A percentile compares a stretch with the other conserved stretches of the same genome.
phyloP scores from a whole-genome alignment of 2,888 invertebrate genomes.

The Scaptodrosophila latifasciaeformis region DNA sequence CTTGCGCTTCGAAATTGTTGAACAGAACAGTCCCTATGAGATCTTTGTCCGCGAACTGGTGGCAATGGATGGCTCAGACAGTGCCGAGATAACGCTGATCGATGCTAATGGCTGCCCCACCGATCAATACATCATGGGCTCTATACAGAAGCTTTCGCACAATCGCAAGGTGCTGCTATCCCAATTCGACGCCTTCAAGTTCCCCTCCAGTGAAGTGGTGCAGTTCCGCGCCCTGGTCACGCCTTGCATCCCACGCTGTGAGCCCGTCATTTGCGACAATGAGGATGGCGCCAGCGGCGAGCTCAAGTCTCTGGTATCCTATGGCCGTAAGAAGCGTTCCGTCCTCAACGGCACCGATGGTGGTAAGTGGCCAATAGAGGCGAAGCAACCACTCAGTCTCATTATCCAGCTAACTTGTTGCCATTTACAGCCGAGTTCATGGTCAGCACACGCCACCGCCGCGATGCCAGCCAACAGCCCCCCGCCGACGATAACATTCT shows the following conservation, averaged over 20 bases:
- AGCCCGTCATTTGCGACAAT: conserved; percentile 92
- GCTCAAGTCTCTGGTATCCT: conserved; percentile 87
- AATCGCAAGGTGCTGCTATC: conserved; percentile 90
- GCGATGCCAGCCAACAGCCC: conserved; percentile 71
- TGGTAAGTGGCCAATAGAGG: conserved; percentile 54
- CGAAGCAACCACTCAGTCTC: background rate
- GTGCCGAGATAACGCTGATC: conserved; percentile 93
- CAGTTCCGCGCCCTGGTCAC: conserved; percentile 96
- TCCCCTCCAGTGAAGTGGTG: conserved; percentile 95
- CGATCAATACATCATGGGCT: conserved; percentile 96
- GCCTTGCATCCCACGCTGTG: conserved; percentile 94
- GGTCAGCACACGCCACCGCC: conserved; percentile 58
- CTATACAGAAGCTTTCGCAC: conserved; percentile 87
- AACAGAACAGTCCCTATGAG: conserved; percentile 94
- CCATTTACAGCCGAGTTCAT: conserved; percentile 60
- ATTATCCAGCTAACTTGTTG: conserved; percentile 5
- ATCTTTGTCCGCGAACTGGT: conserved; percentile 96
- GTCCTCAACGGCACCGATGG: conserved; percentile 75
- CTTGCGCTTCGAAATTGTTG: conserved; percentile 92
- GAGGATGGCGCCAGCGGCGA: conserved; percentile 86
- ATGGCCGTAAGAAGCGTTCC: conserved; percentile 87
- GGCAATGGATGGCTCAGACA: conserved; percentile 95
- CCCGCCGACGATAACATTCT: conserved; percentile 86
- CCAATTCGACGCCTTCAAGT: conserved; percentile 96
- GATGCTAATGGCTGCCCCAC: conserved; percentile 95